Evolutionary conservation across 2,888 invertebrate species (phyloP).

Genomic region (Hypercompe scribonia): DNA sequence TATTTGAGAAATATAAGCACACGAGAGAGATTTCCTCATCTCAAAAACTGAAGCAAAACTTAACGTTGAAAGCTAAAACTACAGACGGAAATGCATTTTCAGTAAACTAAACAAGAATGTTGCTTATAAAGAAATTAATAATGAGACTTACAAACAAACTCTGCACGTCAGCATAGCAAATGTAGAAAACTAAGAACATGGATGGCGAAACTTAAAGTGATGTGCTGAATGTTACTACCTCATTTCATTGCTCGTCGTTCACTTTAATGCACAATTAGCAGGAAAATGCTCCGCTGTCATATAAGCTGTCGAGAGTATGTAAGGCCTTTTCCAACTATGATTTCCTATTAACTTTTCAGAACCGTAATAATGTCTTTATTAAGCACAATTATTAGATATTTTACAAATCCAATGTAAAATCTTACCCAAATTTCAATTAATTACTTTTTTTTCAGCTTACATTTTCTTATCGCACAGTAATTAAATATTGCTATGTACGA

Average conservation of each 20-base stretch:
- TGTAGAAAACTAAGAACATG: slow-evolving; percentile 30
- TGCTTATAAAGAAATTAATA: slow-evolving; percentile 50
- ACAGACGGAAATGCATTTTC: slow-evolving; percentile 57
- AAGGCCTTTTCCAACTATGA: neutral
- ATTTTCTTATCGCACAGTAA: neutral
- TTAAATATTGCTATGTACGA: too few species aligned
- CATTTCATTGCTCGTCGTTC: slow-evolving; percentile 28
- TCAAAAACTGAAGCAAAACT: slow-evolving; percentile 59
- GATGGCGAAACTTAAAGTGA: slow-evolving; percentile 32
- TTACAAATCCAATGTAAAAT: too few species aligned
- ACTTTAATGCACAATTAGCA: slow-evolving; percentile 9
- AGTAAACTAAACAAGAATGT: slow-evolving; percentile 54
- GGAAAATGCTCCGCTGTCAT: neutral
- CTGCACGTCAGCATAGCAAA: slow-evolving; percentile 42
- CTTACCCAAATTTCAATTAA: neutral
- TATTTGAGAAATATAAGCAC: slow-evolving; percentile 54
- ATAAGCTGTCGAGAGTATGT: neutral
- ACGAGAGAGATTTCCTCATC: slow-evolving; percentile 53
- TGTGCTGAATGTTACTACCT: slow-evolving; percentile 46
- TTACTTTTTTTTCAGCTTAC: neutral
- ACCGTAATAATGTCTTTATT: neutral
- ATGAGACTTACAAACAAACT: slow-evolving; percentile 43
- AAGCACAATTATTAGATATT: neutral
- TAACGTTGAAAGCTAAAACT: slow-evolving; percentile 57
- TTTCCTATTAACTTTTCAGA: neutral